Conservation (phyloP, 2,113 vertebrate species). For the Cottus gobio region DNA sequence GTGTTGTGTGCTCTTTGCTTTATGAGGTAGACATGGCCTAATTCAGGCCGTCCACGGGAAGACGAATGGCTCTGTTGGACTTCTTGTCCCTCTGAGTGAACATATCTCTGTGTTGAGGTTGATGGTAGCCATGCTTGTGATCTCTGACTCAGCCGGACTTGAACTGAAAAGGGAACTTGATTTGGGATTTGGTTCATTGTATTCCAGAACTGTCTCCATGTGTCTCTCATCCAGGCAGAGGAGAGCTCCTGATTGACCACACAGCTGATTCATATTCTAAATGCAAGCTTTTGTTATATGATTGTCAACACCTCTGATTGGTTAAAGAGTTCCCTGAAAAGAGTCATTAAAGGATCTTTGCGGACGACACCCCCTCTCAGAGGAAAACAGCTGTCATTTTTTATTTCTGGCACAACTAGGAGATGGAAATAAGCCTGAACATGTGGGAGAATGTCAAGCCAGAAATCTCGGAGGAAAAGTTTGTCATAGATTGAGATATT, state of each 20-base stretch:
- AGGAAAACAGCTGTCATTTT: constrained; percentile 78
- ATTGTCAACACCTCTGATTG: constrained; percentile 49
- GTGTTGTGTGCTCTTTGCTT: constrained; percentile 38
- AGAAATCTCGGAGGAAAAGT: constrained; percentile 63
- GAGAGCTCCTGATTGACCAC: constrained; percentile 29
- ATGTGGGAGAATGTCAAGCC: constrained; percentile 72
- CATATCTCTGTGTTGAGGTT: background rate
- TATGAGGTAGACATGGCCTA: background rate
- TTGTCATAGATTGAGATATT: constrained; percentile 61
- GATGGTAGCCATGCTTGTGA: constrained; percentile 39
- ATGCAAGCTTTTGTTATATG: constrained; percentile 17
- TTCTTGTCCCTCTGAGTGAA: constrained; percentile 40
- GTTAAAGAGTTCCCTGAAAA: constrained; percentile 27
- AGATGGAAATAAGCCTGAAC: constrained; percentile 69
- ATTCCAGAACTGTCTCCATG: constrained; percentile 30
- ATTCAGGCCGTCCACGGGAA: constrained; percentile 24
- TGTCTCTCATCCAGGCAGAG: background rate
- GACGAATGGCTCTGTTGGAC: constrained; percentile 39
- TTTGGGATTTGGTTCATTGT: constrained; percentile 25
- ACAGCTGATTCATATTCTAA: constrained; percentile 13
- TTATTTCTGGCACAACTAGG: constrained; percentile 62
- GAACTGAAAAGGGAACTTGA: constrained; percentile 44
- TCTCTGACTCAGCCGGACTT: constrained; percentile 17
- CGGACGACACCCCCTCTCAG: constrained; percentile 46
- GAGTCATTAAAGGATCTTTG: constrained; percentile 39